phyloP scores from a whole-genome alignment of 2,113 vertebrate genomes.

The Thunnus maccoyii region DNA sequence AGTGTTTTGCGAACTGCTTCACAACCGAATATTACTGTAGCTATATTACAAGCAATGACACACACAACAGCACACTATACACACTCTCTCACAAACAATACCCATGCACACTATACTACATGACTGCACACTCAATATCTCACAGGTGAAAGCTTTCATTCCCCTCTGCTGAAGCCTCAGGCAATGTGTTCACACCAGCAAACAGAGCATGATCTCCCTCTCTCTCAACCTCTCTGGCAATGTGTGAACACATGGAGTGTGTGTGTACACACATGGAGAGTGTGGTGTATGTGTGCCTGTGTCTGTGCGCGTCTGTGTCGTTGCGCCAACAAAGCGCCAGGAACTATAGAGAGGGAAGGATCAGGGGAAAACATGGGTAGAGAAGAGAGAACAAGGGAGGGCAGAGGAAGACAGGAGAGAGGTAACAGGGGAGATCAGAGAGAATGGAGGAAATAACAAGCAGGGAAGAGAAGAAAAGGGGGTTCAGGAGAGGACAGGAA shows the following conservation, averaged over 20 bases:
- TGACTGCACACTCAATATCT: slow-evolving; percentile 77
- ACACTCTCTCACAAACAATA: slow-evolving; percentile 64
- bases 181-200: slow-evolving; percentile 78
- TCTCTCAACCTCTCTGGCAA: slow-evolving; percentile 41
- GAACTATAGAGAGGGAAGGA: slow-evolving; percentile 52
- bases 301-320: slow-evolving; percentile 25
- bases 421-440: slow-evolving; percentile 61
- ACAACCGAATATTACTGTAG: slow-evolving; percentile 58
- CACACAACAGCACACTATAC: slow-evolving; percentile 12
- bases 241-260: slow-evolving; percentile 16
- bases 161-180: slow-evolving; percentile 70
- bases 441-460: slow-evolving; percentile 60
- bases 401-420: slow-evolving; percentile 47
- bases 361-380: slow-evolving; percentile 53
- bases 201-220: slow-evolving; percentile 76
- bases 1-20: slow-evolving; percentile 61
- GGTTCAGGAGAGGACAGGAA: slow-evolving; percentile 50
- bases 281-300: background rate
- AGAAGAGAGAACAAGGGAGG: slow-evolving; percentile 55
- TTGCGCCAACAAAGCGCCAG: slow-evolving; percentile 43
- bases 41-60: slow-evolving; percentile 59
- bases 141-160: slow-evolving; percentile 82
- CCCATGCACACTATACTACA: slow-evolving; percentile 23
- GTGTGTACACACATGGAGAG: background rate
- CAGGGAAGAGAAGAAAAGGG: slow-evolving; percentile 34